Evolutionary conservation across 1,140 invertebrate species (phyloP).

Genomic region (Pinna nobilis): DNA sequence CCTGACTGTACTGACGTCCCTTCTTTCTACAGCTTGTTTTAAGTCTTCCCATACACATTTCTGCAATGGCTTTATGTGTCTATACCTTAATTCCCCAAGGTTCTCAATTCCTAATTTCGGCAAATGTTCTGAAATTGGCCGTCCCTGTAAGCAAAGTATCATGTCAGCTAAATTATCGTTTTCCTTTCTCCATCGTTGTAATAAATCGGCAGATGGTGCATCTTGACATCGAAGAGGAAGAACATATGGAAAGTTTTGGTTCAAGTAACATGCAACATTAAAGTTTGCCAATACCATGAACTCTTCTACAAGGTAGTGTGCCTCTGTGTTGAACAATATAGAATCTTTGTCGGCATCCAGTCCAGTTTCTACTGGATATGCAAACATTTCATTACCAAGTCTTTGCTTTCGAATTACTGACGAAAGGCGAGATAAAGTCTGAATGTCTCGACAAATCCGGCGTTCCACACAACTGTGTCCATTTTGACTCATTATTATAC

Average conservation of each 20-base stretch:
- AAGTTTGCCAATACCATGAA: conserved; percentile 61
- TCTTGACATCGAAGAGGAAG: conserved; percentile 42
- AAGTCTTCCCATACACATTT: conserved; percentile 14
- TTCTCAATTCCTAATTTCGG: conserved; percentile 2
- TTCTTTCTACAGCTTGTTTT: background rate
- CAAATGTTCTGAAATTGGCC: background rate
- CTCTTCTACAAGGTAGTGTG: conserved; percentile 61
- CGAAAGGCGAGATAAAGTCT: conserved; percentile 40
- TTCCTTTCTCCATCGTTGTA: conserved; percentile 39
- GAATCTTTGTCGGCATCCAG: conserved; percentile 25
- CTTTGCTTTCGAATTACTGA: conserved; percentile 42
- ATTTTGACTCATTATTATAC: conserved; percentile 23
- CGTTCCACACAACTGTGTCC: background rate
- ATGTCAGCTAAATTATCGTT: conserved; percentile 32
- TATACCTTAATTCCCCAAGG: conserved; percentile 3
- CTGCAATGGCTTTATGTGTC: conserved; percentile 13
- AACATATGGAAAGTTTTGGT: conserved; percentile 13
- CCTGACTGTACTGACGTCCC: background rate
- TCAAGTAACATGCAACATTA: conserved; percentile 33
- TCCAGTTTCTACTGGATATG: conserved; percentile 42
- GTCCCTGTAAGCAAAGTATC: conserved; percentile 40
- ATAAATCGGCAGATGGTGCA: conserved; percentile 36
- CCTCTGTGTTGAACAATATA: conserved; percentile 46
- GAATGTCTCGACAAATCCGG: conserved; percentile 22
- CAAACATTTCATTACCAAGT: conserved; percentile 38